Base-by-base conservation (phyloP, 2,113 vertebrate genomes). In the Heterocephalus glaber region DNA sequence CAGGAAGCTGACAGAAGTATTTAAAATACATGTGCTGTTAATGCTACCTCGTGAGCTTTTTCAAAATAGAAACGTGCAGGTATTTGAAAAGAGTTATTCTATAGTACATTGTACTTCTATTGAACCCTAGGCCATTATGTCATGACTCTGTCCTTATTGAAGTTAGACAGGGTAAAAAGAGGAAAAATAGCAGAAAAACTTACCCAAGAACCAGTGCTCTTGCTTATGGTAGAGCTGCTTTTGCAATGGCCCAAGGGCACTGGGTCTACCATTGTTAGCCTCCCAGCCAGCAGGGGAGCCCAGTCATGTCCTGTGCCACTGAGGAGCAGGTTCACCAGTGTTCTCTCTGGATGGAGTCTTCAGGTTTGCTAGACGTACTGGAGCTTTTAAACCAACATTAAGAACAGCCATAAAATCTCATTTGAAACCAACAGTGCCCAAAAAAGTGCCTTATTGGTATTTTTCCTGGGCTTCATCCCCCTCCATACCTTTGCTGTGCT, bases 361-460 rank as follows among this genome's bases (percentile, higher is more conserved):
- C 41, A 11, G 49, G 24, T 6, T 56, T 91, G 9, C 22, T 33
- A 49, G 38, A 13, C 61, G 8, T 35, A 26, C 22, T 56, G 79
- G 83, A 60, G 70, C 33, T 61, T 86, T 92, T 49, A 88, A 90
- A 38, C 47, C 56, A 89, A 84, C 22, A 2, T 83, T 95, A 95
- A 61, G 24, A 77, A 96, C 82, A 56, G 52, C 41, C 76, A 30
- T 7, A 87, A 61, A 24, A 80, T 49, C 54, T 94, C 86, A 81
- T 74, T 88, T 33, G 22, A 85, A 92, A 81, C 49, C 54, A 91
- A 87, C 22, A 28, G 35, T 47, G 49, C 86, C 61, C 30, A 66
- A 86, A 85, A 81, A 89, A 96, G 26, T 12, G 3, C 2, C 80
- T 91, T 26, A 72, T 58, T 90, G 54, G 93, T 81, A 84, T n/a